A percentile compares a stretch with the other conserved stretches of the same genome.
These are phyloP conservation scores for Cheilosia scutellata DNA, from an alignment of 2,888 invertebrate genomes.

Conservation along the genomic window DNA sequence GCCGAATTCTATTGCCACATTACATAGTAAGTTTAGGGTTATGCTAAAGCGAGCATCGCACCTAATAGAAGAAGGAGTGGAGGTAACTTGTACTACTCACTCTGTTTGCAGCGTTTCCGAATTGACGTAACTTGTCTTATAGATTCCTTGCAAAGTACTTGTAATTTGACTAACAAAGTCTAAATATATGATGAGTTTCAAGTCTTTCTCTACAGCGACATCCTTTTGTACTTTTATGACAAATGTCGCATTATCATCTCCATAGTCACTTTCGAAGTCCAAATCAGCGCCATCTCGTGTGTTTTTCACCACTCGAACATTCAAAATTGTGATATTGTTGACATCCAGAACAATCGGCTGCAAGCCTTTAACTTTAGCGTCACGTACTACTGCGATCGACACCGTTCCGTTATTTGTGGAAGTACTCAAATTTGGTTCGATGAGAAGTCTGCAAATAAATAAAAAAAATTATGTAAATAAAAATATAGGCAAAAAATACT, in stretches of 20 bases:
- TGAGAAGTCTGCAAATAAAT: slow-evolving; percentile 79
- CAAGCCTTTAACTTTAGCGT: slow-evolving; percentile 79
- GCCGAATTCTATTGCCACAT: too few species aligned
- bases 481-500: background rate
- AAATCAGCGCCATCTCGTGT: slow-evolving; percentile 77
- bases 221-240: slow-evolving; percentile 79
- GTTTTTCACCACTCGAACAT: slow-evolving; percentile 80
- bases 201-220: slow-evolving; percentile 76
- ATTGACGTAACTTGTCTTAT: slow-evolving; percentile 85
- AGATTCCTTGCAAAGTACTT: slow-evolving; percentile 86
- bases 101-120: slow-evolving; percentile 81
- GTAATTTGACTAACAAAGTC: slow-evolving; percentile 85
- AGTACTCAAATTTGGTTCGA: slow-evolving; percentile 82
- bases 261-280: slow-evolving; percentile 82
- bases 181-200: slow-evolving; percentile 84
- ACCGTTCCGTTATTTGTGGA: slow-evolving; percentile 82
- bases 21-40: too few species aligned
- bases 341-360: slow-evolving; percentile 83
- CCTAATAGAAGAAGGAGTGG: too few species aligned
- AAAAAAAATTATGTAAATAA: slow-evolving; percentile 1
- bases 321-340: slow-evolving; percentile 82
- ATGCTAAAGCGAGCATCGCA: too few species aligned
- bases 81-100: slow-evolving; percentile 81
- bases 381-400: slow-evolving; percentile 81
- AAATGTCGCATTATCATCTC: slow-evolving; percentile 81